Percentiles rank a stretch among this genome's conserved stretches.
phyloP scores from a whole-genome alignment of 2,113 vertebrate species.

The Tamias sibiricus region DNA sequence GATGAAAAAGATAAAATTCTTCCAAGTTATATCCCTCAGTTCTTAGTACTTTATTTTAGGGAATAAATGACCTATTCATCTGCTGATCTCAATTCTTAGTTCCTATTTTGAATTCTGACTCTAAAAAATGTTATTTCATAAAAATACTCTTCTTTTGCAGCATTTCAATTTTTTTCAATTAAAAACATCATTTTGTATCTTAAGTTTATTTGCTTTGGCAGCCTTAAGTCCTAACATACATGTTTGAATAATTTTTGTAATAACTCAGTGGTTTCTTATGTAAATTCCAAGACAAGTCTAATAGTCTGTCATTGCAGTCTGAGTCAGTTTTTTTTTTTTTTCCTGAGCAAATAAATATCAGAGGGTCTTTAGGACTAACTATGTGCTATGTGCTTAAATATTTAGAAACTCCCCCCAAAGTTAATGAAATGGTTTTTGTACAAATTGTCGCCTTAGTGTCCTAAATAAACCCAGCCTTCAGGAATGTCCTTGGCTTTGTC shows the following conservation, averaged over 20 bases:
- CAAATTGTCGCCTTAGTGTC: background rate
- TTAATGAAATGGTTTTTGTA: slow-evolving; percentile 11
- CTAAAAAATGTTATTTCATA: slow-evolving; percentile 28
- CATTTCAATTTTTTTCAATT: slow-evolving; percentile 26
- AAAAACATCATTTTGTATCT: slow-evolving; percentile 30
- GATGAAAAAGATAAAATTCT: slow-evolving; percentile 17
- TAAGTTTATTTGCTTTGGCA: slow-evolving; percentile 55
- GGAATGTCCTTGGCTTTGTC: slow-evolving; percentile 28
- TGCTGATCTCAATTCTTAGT: background rate
- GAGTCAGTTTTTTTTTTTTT: background rate
- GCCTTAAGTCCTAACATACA: background rate
- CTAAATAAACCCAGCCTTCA: slow-evolving; percentile 42
- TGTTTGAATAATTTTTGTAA: slow-evolving; percentile 25
- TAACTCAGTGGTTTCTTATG: slow-evolving; percentile 48
- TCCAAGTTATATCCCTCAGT: background rate
- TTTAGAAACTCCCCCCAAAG: background rate
- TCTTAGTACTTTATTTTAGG: slow-evolving; percentile 21
- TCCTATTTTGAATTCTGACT: slow-evolving; percentile 45
- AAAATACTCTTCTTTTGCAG: slow-evolving; percentile 13
- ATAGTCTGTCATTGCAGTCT: slow-evolving; percentile 15
- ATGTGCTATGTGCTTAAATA: background rate
- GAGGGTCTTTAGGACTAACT: slow-evolving; percentile 43
- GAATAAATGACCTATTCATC: background rate
- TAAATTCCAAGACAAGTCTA: background rate
- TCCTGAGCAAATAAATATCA: slow-evolving; percentile 34